phyloP scores from a whole-genome alignment of 2,113 vertebrate species.

The Elephas maximus region DNA sequence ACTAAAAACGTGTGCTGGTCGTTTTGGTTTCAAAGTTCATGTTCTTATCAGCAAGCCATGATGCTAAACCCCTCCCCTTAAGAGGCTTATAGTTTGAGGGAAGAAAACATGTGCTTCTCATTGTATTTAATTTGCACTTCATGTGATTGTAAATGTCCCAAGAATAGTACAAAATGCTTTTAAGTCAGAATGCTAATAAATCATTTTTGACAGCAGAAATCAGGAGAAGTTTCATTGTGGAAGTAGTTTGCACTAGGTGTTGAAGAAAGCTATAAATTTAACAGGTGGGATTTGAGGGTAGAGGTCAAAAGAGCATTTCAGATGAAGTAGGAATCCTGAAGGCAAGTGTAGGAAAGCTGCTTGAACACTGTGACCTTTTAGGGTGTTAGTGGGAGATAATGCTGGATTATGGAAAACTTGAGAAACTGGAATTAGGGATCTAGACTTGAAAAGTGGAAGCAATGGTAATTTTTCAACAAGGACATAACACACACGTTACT shows the following conservation, averaged over 20 bases:
- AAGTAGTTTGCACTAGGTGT: neutral
- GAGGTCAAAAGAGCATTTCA: neutral
- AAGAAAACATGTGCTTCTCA: neutral
- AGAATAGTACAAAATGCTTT: neutral
- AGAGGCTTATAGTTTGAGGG: neutral
- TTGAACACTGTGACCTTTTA: neutral
- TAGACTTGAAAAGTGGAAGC: neutral
- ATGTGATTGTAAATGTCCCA: neutral
- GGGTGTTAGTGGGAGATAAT: neutral
- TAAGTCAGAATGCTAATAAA: neutral
- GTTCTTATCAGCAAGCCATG: neutral
- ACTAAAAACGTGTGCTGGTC: constrained; percentile 18
- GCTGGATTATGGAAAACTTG: neutral
- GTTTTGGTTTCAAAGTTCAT: constrained; percentile 51
- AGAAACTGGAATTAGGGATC: constrained; percentile 32
- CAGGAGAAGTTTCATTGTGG: neutral
- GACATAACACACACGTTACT: neutral
- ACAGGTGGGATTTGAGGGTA: neutral
- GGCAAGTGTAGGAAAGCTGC: constrained; percentile 25
- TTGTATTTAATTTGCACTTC: neutral
- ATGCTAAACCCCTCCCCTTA: neutral
- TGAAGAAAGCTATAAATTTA: constrained; percentile 18
- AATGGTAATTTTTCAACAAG: neutral
- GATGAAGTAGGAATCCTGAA: neutral
- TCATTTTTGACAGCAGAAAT: constrained; percentile 8